Evolutionary conservation across 53 echinoderm and acorn worm genomes (phyloP), one percentile per base, ranked within the genome.

Genomic region (Antedon mediterranea): DNA sequence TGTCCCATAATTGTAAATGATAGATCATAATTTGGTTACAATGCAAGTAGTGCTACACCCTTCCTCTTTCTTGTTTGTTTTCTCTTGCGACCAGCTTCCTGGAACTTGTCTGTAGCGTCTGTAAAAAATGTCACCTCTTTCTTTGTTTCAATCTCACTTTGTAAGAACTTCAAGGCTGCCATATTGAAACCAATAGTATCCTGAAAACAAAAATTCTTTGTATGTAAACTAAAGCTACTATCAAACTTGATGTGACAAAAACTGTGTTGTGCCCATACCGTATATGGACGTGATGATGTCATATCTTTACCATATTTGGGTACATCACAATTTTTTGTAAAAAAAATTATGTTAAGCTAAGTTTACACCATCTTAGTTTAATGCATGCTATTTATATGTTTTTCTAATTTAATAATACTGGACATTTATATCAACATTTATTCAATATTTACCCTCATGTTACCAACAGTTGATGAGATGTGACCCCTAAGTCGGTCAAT

Each of bases 121-220:
- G 89, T 88, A 74, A 95, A 95, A 74, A 92, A 87, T 31, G 89
- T 89, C 31, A 95, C 89, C 20, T 88, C 89, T 14, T 85, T 75
- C 70, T 79, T 43, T 4, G 80, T 74, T 76, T 95, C 97, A 32
- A 92, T 31, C 71, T 95, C 89, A 31, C 84, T 85, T 34, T 89
- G 87, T 71, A 95, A 76, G 74, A 88, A 90, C 71, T 81, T 74
- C 31, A 95, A 73, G 5, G 87, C 97, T 23, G 97, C 97, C 31
- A 89, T 77, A 78, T 95, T 95, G 86, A 95, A 95, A 7, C 97
- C 97, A 43, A 95, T 95, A 70, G 85, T 89, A 71, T 95, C 92
- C 97, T 95, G 73, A 0, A 75, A 72, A 78, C 26, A 32, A 29
- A 33, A 79, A n/a, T n/a, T n/a, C n/a, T n/a, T 0, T 81, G 32